Percentiles rank a stretch among this genome's conserved stretches.
Evolutionary conservation across 2,113 vertebrate genomes (phyloP).

Genomic region (Ctenodactylus gundi): DNA sequence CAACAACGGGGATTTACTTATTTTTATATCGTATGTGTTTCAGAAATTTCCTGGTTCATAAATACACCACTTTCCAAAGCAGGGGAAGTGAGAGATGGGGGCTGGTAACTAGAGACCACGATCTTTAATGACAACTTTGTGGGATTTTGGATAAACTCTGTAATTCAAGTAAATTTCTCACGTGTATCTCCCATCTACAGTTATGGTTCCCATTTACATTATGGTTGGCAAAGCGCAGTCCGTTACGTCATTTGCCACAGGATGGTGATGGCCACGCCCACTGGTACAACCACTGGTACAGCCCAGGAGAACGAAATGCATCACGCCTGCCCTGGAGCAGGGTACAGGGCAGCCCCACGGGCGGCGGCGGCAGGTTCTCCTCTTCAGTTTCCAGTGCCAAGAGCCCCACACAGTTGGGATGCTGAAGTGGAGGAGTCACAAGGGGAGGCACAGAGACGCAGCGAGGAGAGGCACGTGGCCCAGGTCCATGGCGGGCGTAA

Average conservation of each 20-base stretch:
- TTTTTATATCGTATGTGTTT: not conserved
- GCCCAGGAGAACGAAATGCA: rapidly evolving
- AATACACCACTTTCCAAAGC: not conserved
- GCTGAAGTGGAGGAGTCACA: too few species aligned
- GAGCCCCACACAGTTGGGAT: too few species aligned
- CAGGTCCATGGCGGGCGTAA: too few species aligned
- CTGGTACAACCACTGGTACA: too few species aligned
- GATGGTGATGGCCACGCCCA: not conserved
- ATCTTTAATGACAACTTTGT: not conserved
- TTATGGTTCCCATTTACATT: too few species aligned
- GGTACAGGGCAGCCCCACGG: too few species aligned
- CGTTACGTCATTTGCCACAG: too few species aligned
- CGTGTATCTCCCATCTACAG: not conserved
- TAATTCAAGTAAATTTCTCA: not conserved
- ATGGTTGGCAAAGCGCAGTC: not conserved
- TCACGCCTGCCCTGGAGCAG: rapidly evolving
- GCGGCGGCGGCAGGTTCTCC: not conserved
- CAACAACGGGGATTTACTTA: not conserved
- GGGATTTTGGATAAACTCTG: not conserved
- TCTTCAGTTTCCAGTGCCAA: too few species aligned
- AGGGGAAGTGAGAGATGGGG: too few species aligned
- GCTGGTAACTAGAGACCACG: not conserved
- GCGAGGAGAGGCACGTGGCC: not conserved
- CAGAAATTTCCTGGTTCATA: not conserved
- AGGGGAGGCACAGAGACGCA: too few species aligned